Conservation (phyloP, 2,797 vertebrate genomes). For the Halcyon chelicuti region DNA sequence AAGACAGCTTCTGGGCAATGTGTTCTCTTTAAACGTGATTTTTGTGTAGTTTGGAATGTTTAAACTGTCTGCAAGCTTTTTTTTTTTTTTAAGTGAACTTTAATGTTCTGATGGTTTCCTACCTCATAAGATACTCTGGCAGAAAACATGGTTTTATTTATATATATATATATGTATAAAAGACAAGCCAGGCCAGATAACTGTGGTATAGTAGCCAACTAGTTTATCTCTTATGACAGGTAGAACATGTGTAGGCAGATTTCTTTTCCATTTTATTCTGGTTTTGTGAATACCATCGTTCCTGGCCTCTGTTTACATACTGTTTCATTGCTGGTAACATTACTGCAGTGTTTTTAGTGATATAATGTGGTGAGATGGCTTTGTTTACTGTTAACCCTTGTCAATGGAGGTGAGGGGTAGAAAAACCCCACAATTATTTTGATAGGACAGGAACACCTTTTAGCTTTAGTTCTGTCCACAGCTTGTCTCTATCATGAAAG, state of each 20-base stretch:
- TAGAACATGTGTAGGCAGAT: neutral
- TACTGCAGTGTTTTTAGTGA: neutral
- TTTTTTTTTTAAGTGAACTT: neutral
- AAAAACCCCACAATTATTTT: neutral
- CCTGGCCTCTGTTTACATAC: neutral
- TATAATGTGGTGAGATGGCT: neutral
- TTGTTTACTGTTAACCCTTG: neutral
- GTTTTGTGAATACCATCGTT: neutral
- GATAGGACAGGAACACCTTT: neutral
- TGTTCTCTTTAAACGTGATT: neutral
- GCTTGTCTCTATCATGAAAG: neutral
- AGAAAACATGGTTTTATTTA: neutral
- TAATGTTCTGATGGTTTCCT: neutral
- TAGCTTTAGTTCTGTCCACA: neutral
- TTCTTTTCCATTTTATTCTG: neutral
- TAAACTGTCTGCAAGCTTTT: neutral
- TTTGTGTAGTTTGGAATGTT: neutral
- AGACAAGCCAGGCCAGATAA: neutral
- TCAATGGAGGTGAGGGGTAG: fast-evolving
- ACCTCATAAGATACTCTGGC: neutral
- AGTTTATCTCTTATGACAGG: neutral
- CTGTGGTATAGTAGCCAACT: neutral
- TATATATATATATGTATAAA: too few relatives aligned
- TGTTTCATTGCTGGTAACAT: neutral
- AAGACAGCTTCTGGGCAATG: neutral